Conservation (phyloP, 2,113 vertebrate genomes). For the cattle (Bos taurus) region ARS-UCD2.0 NC_037337.1:95319001-95319500, state of each 20-base stretch:
- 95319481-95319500: neutral
- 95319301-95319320: neutral
- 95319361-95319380: neutral
- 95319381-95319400: neutral
- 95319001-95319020: neutral
- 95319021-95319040: neutral
- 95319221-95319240: accelerated
- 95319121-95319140: neutral
- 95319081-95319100: neutral
- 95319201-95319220: neutral
- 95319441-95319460: neutral
- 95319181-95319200: neutral
- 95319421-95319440: accelerated
- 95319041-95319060: neutral
- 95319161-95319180: neutral
- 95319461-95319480: neutral
- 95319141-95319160: neutral
- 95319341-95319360: neutral
- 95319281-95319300: neutral
- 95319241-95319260: neutral
- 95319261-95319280: neutral
- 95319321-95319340: neutral
- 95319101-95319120: neutral
- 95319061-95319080: neutral
- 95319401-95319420: neutral